A percentile compares a stretch with the other conserved stretches of the same genome.
These are phyloP conservation scores for Brachirus orientalis DNA, from an alignment of 2,113 vertebrate species.

Conservation along the genomic window DNA sequence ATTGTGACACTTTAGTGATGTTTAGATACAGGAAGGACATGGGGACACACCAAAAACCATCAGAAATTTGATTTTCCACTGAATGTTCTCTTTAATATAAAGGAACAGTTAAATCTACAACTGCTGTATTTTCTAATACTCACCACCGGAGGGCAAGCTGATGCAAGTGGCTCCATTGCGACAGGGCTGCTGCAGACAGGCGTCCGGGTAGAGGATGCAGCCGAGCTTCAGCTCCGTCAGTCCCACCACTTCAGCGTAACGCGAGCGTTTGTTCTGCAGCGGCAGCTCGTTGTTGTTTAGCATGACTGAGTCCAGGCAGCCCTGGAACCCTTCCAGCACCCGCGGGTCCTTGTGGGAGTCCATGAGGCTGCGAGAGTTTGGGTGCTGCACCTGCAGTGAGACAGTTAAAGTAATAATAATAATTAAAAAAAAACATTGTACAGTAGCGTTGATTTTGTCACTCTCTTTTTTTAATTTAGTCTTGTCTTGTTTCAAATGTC, in stretches of 20 bases:
- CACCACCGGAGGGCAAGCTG: conserved; percentile 91
- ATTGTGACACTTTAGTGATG: no score
- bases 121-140: no score
- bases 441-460: no score
- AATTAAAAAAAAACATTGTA: no score
- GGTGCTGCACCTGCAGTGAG: conserved; percentile 84
- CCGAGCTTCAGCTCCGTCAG: conserved; percentile 93
- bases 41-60: no score
- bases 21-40: no score
- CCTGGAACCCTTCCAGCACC: conserved; percentile 92
- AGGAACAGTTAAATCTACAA: no score
- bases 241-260: conserved; percentile 93
- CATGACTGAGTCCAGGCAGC: conserved; percentile 93
- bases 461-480: no score
- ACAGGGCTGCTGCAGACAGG: conserved; percentile 89
- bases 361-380: conserved; percentile 83
- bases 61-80: no score
- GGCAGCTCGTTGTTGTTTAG: conserved; percentile 93
- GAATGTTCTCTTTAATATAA: no score
- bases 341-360: conserved; percentile 84
- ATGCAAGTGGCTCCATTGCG: conserved; percentile 91
- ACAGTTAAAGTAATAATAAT: no score
- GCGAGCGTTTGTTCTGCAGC: conserved; percentile 94
- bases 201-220: conserved; percentile 92
- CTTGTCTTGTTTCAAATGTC: no score